phyloP scores from a whole-genome alignment of 1,140 invertebrate species.

The Drosophila bipectinata region DNA sequence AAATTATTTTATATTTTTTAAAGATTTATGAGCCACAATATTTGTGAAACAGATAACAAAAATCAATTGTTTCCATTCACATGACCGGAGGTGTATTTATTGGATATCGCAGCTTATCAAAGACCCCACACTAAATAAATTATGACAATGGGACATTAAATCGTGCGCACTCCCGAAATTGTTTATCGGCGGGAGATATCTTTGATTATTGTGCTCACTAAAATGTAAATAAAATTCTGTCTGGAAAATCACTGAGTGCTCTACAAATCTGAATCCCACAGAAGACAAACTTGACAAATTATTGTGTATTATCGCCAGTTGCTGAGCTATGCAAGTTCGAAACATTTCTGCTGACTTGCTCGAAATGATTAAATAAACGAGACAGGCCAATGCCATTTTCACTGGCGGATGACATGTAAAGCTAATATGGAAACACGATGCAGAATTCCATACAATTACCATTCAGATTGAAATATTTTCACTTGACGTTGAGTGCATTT shows the following conservation, averaged over 20 bases:
- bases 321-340: conserved; percentile 22
- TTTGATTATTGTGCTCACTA: conserved; percentile 59
- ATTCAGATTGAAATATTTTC: conserved; percentile 3
- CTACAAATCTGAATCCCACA: conserved; percentile 16
- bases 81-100: conserved; percentile 50
- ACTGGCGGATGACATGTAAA: conserved; percentile 3
- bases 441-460: conserved; percentile 6
- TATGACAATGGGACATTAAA: conserved; percentile 50
- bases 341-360: conserved; percentile 54
- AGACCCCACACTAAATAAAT: conserved; percentile 1
- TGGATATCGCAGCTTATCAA: conserved; percentile 14
- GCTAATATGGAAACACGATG: conserved; percentile 8
- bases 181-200: conserved; percentile 45
- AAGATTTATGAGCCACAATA: not conserved
- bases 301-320: conserved; percentile 18
- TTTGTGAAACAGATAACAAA: not conserved
- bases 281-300: conserved; percentile 41
- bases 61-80: conserved; percentile 31
- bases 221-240: conserved; percentile 60
- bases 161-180: conserved; percentile 67
- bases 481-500: conserved; percentile 32
- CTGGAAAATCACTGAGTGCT: conserved; percentile 63
- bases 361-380: conserved; percentile 38
- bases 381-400: conserved; percentile 16
- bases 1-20: not conserved